Base-by-base conservation (phyloP, 2,888 invertebrate species). In the Lepidonotus clava region DNA sequence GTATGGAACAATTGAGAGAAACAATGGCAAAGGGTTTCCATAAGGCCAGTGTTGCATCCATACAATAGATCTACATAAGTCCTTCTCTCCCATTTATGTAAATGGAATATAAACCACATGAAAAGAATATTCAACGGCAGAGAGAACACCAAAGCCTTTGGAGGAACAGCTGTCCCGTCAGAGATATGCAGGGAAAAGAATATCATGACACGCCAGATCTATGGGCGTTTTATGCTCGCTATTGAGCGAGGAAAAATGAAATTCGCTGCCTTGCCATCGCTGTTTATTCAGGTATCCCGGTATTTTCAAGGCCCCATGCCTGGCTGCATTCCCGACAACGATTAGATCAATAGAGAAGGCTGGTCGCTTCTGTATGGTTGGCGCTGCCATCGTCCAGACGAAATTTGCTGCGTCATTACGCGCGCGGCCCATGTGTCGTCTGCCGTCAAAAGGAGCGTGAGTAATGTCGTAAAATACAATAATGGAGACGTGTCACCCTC, bases 401-500 rank as follows among this genome's bases (percentile, higher is more conserved):
- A 18, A 66, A 66, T 66, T 66, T 66, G 66, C 66, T 66, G 66
- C 66, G 66, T 66, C 66, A 66, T 66, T 66, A 66, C 66, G 28
- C 66, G 66, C 66, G 21, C 8, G 6, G 66, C 66, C 6, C 66
- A 66, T 66, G 66, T 66, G 66, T 66, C 66, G 66, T 34, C 66
- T 66, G 66, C 66, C 66, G 66, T 66, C 66, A 66, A 66, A 66
- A 34, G 66, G 66, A 66, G 66, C 66, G 66, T 66, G 66, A 66
- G 66, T 66, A 66, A 66, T 66, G 66, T 66, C 66, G 66, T 66
- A 66, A 66, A 66, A 66, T 32, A 66, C 66, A 66, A 66, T 66
- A 66, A 66, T 66, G 66, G 66, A 66, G 66, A 66, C 66, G 34
- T 34, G 66, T 66, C 66, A 34, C 32, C 66, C 34, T 6, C 32